phyloP scores from a whole-genome alignment of 2,113 vertebrate species.

The Gymnogyps californianus region DNA sequence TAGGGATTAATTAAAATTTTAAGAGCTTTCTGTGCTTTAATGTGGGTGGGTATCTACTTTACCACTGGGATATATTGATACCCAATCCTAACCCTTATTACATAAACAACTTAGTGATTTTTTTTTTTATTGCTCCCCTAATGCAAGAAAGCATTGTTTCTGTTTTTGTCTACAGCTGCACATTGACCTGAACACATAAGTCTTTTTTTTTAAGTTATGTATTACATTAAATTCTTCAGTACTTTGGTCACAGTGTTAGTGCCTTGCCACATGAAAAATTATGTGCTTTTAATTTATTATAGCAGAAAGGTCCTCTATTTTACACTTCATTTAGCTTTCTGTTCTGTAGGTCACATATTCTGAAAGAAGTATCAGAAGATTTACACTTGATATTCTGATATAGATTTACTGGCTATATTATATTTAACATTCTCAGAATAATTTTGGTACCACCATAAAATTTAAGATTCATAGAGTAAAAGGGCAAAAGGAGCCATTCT shows the following conservation, averaged over 20 bases:
- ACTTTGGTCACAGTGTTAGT: neutral
- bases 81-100: neutral
- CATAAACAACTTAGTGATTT: neutral
- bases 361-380: neutral
- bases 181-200: neutral
- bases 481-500: neutral
- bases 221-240: neutral
- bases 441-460: neutral
- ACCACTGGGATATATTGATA: neutral
- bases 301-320: neutral
- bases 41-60: neutral
- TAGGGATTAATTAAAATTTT: neutral
- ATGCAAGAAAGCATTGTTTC: neutral
- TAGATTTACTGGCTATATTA: neutral
- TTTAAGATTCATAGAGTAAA: neutral
- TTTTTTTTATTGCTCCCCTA: neutral
- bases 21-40: neutral
- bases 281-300: neutral
- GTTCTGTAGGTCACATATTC: neutral
- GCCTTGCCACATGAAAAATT: neutral
- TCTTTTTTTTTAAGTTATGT: neutral
- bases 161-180: neutral
- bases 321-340: neutral
- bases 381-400: neutral
- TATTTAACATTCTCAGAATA: neutral